These are phyloP conservation scores for Agrochola macilenta DNA, from an alignment of 2,888 invertebrate genomes.

Conservation along the genomic window DNA sequence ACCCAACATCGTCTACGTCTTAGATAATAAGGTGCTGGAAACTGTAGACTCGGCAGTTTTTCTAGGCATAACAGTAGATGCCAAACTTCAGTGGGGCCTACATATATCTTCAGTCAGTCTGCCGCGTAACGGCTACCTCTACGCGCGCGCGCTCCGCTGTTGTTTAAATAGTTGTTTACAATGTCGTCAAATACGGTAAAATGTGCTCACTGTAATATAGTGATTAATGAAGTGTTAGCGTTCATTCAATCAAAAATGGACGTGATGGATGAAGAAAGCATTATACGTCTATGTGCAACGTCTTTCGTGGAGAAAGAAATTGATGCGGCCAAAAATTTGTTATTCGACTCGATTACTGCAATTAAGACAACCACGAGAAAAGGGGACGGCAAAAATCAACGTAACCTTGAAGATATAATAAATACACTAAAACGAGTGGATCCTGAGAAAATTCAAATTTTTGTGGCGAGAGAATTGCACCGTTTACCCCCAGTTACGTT, in stretches of 20 bases:
- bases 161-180: neutral
- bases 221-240: neutral
- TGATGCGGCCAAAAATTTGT: neutral
- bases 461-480: neutral
- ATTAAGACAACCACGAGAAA: neutral
- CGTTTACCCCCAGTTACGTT: neutral
- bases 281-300: neutral
- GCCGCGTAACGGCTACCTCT: neutral
- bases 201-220: neutral
- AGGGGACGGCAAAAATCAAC: neutral
- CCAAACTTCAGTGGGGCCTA: no score
- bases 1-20: no score
- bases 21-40: no score
- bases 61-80: no score
- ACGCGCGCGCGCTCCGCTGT: neutral
- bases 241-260: neutral
- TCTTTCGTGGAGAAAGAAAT: neutral
- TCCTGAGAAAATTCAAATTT: neutral
- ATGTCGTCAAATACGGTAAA: neutral
- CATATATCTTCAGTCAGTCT: no score
- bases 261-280: neutral
- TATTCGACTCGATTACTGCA: neutral
- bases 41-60: no score
- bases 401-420: neutral
- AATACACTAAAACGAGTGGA: neutral